Conservation (phyloP, 2,888 invertebrate genomes). For the Unio delphinus region DNA sequence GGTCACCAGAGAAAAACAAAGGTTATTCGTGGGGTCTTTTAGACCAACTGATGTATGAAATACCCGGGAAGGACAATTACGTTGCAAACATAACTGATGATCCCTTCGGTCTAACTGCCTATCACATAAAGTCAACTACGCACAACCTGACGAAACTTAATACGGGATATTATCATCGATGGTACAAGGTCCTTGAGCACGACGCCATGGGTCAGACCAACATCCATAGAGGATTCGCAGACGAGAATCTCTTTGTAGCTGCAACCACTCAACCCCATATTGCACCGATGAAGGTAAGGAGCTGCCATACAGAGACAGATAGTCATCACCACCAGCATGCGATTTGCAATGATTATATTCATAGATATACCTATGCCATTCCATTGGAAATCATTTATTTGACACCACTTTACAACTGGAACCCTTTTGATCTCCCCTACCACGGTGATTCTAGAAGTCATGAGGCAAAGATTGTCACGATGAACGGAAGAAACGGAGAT, state of each 20-base stretch:
- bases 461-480: not conserved
- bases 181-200: conserved; percentile 30
- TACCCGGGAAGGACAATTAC: conserved; percentile 57
- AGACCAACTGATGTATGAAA: conserved; percentile 50
- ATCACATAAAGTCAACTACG: conserved; percentile 11
- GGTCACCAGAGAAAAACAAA: conserved; percentile 5
- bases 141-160: conserved; percentile 31
- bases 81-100: conserved; percentile 30
- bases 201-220: conserved; percentile 41
- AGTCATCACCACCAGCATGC: conserved; percentile 5
- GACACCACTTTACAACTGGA: conserved; percentile 61
- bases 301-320: conserved; percentile 4
- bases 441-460: conserved; percentile 10
- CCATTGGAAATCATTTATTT: conserved; percentile 60
- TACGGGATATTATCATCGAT: conserved; percentile 43
- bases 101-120: conserved; percentile 31
- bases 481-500: conserved; percentile 19
- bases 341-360: conserved; percentile 17
- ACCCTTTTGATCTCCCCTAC: conserved; percentile 50
- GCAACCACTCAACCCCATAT: conserved; percentile 33
- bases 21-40: conserved; percentile 28
- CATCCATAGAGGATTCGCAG: conserved; percentile 36
- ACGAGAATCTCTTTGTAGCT: conserved; percentile 37
- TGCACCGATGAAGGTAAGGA: conserved; percentile 15
- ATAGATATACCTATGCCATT: conserved; percentile 54